Base-by-base conservation (phyloP, 37 sponge, comb jelly and placozoan species). In the Chondrilla cf. caribensis region DNA sequence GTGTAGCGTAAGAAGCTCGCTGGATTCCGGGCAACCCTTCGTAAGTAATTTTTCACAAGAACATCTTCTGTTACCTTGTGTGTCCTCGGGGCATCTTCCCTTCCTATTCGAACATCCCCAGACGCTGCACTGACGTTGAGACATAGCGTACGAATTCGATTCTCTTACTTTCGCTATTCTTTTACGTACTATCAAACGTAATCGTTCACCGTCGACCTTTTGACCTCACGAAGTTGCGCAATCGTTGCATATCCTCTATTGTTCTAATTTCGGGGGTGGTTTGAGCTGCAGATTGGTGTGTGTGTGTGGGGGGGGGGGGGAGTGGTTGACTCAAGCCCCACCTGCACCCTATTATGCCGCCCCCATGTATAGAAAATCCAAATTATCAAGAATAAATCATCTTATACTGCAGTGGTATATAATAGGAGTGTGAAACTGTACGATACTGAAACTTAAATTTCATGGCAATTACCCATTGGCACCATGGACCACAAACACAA, bases 91-190 rank as follows among this genome's bases (percentile, higher is more conserved):
- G 31, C 80, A 79, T 42, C 80, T 58, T 79, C 80, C 80, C 31
- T 79, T 79, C 31, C 80, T 54, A 79, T 79, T 79, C 14, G 58
- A 58, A 79, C 80, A 79, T 11, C 80, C 80, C 80, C 80, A 79
- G 57, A 79, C 60, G 60, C 59, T 58, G 60, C 80, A 79, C 37
- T 79, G 80, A 58, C 80, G 80, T 25, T 36, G 58, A 38, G 80
- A 79, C 59, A 79, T 79, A 28, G 8, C 15, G 18, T 29, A 62
- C 5, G 15, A 28, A 62, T 7, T 15, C 22, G 5, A 6, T 5
- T 29, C 25, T 6, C 4, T 62, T 62, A n/a, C 6, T n/a, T 62
- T 19, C 29, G 25, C 29, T 19, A 19, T 19, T 7, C 8, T 62
- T 19, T 19, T 28, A 62, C 51, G 51, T 6, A 62, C 15, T n/a